These are phyloP conservation scores for Mythimna loreyi DNA, from an alignment of 2,888 invertebrate genomes.

Conservation along the genomic window DNA sequence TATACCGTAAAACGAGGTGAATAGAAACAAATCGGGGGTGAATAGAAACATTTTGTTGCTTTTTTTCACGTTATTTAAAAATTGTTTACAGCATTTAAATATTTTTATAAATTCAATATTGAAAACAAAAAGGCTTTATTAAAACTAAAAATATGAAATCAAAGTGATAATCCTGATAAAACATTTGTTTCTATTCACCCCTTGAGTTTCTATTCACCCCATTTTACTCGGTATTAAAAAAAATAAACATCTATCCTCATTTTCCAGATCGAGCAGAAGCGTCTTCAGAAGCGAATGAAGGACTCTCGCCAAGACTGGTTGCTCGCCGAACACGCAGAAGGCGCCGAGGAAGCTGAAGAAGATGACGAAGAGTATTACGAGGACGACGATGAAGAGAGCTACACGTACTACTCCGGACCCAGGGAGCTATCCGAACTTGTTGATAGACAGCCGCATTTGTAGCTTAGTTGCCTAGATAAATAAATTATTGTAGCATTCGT, in stretches of 20 bases:
- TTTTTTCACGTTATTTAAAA: no score
- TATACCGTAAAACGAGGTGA: no score
- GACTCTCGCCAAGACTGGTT: slow-evolving; percentile 67
- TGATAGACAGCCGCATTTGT: slow-evolving; percentile 26
- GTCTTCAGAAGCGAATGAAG: slow-evolving; percentile 75
- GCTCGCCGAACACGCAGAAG: slow-evolving; percentile 39
- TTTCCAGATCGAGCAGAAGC: slow-evolving; percentile 82
- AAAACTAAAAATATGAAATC: no score
- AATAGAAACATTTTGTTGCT: no score
- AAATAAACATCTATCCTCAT: not conserved
- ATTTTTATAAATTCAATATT: no score
- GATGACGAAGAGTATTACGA: slow-evolving; percentile 73
- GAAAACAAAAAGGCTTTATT: no score
- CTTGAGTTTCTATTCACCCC: no score
- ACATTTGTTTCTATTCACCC: no score
- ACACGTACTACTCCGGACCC: slow-evolving; percentile 63
- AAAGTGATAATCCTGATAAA: no score
- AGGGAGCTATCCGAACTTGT: slow-evolving; percentile 53
- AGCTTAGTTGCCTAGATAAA: slow-evolving; percentile 42
- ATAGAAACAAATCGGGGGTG: no score
- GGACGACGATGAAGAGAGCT: slow-evolving; percentile 50
- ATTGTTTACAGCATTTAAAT: no score
- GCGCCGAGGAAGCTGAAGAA: slow-evolving; percentile 56
- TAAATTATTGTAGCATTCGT: slow-evolving; percentile 47
- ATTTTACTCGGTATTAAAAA: no score